Evolutionary conservation across 1,140 invertebrate genomes (phyloP), one percentile per base, ranked within the genome.

Genomic region (Sesamia nonagrioides): DNA sequence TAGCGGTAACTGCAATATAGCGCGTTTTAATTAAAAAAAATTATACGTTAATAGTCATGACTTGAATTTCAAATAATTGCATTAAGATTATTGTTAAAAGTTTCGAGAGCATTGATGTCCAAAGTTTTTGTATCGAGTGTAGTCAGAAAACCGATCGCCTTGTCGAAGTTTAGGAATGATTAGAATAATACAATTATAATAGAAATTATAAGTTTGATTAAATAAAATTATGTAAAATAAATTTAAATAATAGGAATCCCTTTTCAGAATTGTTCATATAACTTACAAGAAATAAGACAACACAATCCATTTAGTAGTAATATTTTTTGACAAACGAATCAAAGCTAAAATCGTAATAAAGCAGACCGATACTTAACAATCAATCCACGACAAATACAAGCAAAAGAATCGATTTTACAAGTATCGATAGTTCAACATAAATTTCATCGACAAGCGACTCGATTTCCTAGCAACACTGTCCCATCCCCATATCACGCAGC

Each of bases 401-500:
- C 27, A 3, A 27, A 1, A 27, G 27, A 27, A 27, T 27, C 27
- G 27, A 27, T 27, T 27, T 3, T 1, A 27, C 27, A 27, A 27
- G 27, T 27, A 27, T 27, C 27, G 27, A 27, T 27, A 27, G 27
- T 27, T 3, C 27, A 27, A 27, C 27, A 27, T 27, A 27, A 1
- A 27, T 50, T 27, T n/a, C 15, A 48, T 69, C 40, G 40, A 48
- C 66, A 50, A 63, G 42, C 15, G 21, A 63, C 42, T 75, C 40
- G 15, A 73, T 80, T 78, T 71, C 66, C 7, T 50, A 79, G 79
- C 79, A 80, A 21, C 61, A 66, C 58, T 13, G 33, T 9, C 18
- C 1, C n/a, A 1, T 18, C 42, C 8, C 4, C 27, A 73, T 58
- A 91, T 93, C 88, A 92, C 77, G 88, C 91, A 0, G 86, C 69